phyloP scores from a whole-genome alignment of 2,797 vertebrate genomes.

The Ispidina lecontei region DNA sequence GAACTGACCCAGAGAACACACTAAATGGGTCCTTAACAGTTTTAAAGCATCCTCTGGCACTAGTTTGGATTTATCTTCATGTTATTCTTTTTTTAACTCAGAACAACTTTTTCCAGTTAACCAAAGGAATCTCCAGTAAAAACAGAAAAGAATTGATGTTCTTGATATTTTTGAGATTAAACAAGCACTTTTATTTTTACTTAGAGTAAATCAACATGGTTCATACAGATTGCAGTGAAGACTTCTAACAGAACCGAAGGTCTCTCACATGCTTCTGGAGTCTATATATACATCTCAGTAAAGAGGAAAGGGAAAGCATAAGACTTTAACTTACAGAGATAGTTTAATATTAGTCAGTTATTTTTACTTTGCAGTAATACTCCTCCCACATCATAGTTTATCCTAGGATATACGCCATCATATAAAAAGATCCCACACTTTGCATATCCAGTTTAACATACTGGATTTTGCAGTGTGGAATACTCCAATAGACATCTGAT shows the following conservation, averaged over 20 bases:
- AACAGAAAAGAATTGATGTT: conserved; percentile 49
- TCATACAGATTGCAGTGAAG: conserved; percentile 19
- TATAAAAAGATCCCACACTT: background rate
- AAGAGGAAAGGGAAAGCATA: background rate
- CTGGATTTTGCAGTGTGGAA: background rate
- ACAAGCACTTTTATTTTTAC: conserved; percentile 49
- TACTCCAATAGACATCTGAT: background rate
- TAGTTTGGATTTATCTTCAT: conserved; percentile 26
- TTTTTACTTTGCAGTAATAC: background rate
- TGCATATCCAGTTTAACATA: background rate
- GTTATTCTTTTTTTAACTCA: conserved; percentile 55
- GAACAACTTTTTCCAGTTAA: conserved; percentile 65
- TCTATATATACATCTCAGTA: background rate
- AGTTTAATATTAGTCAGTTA: background rate
- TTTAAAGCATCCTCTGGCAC: conserved; percentile 40
- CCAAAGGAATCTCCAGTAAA: conserved; percentile 60
- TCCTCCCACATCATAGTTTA: background rate
- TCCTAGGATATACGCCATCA: background rate
- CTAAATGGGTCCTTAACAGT: conserved; percentile 36
- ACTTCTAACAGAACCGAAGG: background rate
- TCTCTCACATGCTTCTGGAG: background rate
- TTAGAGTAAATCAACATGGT: conserved; percentile 19
- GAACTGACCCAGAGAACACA: conserved; percentile 4
- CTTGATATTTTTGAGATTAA: conserved; percentile 59
- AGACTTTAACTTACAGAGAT: background rate